Evolutionary conservation across 2,888 invertebrate genomes (phyloP).

Genomic region (Petrolisthes cinctipes): DNA sequence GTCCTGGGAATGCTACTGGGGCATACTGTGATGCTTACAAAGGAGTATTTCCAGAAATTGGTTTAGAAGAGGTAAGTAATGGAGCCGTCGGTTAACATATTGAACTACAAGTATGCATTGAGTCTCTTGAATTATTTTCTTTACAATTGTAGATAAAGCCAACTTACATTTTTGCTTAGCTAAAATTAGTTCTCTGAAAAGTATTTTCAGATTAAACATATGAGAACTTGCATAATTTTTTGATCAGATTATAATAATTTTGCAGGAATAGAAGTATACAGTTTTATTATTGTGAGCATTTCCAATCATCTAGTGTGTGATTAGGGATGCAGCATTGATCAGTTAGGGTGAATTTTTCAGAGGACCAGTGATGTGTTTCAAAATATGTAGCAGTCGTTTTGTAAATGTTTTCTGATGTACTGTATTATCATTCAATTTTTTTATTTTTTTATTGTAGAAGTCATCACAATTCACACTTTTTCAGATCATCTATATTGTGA

Average conservation of each 20-base stretch:
- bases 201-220: too few species aligned
- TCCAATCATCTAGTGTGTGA: too few species aligned
- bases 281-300: too few species aligned
- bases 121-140: too few species aligned
- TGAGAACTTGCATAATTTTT: too few species aligned
- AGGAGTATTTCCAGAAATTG: conserved; percentile 39
- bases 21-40: conserved; percentile 67
- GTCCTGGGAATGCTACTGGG: conserved; percentile 70
- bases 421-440: neutral
- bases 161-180: too few species aligned
- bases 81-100: neutral
- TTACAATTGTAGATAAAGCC: too few species aligned
- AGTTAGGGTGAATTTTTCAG: neutral
- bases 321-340: neutral
- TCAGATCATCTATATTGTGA: conserved; percentile 64
- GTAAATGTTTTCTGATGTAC: neutral
- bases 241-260: too few species aligned
- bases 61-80: conserved; percentile 43
- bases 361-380: too few species aligned
- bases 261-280: too few species aligned
- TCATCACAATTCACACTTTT: neutral
- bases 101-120: too few species aligned
- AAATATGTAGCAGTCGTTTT: neutral
- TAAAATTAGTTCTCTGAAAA: too few species aligned
- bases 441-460: neutral